These are phyloP conservation scores for Lampris megalopsis DNA, from an alignment of 2,113 vertebrate genomes.

Conservation along the genomic window DNA sequence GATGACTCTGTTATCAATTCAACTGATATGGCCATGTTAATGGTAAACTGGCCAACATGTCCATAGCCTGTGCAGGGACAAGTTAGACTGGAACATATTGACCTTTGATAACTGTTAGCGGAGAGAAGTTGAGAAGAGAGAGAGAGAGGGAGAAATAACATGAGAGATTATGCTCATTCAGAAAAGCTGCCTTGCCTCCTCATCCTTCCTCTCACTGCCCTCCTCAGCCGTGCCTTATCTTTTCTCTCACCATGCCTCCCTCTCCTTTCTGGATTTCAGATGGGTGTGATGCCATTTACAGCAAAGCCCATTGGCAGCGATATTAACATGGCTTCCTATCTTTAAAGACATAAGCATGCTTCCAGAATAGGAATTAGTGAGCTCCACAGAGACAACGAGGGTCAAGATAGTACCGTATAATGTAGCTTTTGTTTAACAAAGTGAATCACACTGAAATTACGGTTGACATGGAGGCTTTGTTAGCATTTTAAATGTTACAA, in stretches of 20 bases:
- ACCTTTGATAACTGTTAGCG: slow-evolving; percentile 21
- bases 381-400: neutral
- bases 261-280: neutral
- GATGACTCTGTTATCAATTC: too few species aligned
- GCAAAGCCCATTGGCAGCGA: neutral
- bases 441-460: too few species aligned
- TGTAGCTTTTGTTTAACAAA: neutral
- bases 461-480: too few species aligned
- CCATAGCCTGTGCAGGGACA: slow-evolving; percentile 2
- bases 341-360: neutral
- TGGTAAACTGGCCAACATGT: neutral
- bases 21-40: neutral
- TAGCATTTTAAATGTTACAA: too few species aligned
- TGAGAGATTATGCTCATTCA: neutral
- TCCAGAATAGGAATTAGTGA: slow-evolving; percentile 27
- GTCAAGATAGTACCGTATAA: neutral
- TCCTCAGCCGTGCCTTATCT: neutral
- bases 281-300: neutral
- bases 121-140: neutral
- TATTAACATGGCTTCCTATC: slow-evolving; percentile 21
- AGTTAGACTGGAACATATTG: slow-evolving; percentile 9
- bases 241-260: neutral
- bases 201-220: neutral
- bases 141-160: neutral
- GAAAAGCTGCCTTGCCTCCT: neutral